Conservation (phyloP, 2,888 invertebrate genomes). For the Temnothorax ravouxi region DNA sequence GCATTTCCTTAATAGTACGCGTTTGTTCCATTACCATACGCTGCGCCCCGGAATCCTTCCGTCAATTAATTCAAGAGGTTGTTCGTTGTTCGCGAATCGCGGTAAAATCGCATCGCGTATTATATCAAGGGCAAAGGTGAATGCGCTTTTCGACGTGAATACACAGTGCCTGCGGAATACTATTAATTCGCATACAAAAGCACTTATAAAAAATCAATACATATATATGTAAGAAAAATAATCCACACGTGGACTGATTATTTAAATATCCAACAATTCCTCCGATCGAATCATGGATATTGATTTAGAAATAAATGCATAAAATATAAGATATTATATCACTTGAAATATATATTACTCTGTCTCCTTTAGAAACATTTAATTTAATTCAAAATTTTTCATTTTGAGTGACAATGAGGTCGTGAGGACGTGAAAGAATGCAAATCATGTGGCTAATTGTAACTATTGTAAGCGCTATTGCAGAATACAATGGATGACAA, state of each 20-base stretch:
- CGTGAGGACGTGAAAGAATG: background rate
- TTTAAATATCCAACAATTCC: background rate
- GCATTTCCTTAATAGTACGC: slow-evolving; percentile 41
- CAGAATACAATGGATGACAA: background rate
- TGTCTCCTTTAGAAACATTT: background rate
- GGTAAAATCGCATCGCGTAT: slow-evolving; percentile 1
- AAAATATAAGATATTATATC: background rate
- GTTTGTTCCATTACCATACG: slow-evolving; percentile 29
- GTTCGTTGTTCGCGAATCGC: slow-evolving; percentile 27
- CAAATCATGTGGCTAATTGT: background rate
- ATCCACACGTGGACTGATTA: background rate
- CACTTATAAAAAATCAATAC: background rate
- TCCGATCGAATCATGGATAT: background rate
- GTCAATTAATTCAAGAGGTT: slow-evolving; percentile 41
- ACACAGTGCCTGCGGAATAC: background rate
- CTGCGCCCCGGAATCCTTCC: slow-evolving; percentile 19
- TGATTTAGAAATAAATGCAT: background rate
- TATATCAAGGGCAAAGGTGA: background rate
- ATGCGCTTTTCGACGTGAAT: background rate
- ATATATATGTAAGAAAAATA: background rate
- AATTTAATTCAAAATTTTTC: background rate
- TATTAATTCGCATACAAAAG: slow-evolving; percentile 4
- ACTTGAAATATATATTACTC: background rate
- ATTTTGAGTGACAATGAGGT: background rate
- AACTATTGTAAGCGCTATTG: background rate